Evolutionary conservation across 2,888 invertebrate genomes (phyloP).

Genomic region (Philereme transversata): DNA sequence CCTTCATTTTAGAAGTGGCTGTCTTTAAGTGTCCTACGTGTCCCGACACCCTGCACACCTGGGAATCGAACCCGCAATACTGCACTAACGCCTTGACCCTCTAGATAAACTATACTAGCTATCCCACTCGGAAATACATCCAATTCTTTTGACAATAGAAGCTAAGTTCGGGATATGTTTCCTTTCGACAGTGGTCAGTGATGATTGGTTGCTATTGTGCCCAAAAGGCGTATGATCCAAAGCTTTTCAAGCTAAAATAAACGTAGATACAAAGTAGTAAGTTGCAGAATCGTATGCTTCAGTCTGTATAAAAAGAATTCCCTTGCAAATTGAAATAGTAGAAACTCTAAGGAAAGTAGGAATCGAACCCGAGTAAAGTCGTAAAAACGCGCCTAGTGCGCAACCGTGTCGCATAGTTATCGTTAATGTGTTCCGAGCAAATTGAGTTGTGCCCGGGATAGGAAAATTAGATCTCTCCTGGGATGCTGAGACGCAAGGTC

Average conservation of each 20-base stretch:
- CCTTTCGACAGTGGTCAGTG: conserved; percentile 63
- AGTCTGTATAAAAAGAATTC: conserved; percentile 52
- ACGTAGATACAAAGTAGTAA: conserved; percentile 39
- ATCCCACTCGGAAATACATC: conserved; percentile 44
- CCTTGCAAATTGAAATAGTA: conserved; percentile 78
- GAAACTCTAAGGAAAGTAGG: conserved; percentile 49
- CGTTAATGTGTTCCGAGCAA: conserved; percentile 79
- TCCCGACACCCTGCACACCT: conserved; percentile 76
- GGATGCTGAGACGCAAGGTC: conserved; percentile 41
- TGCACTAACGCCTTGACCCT: conserved; percentile 76
- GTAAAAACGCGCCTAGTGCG: conserved; percentile 74
- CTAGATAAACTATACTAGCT: conserved; percentile 46
- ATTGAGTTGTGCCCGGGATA: conserved; percentile 77
- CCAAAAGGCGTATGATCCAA: conserved; percentile 50
- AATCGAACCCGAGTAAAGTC: conserved; percentile 61
- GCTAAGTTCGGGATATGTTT: conserved; percentile 37
- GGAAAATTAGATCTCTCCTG: conserved; percentile 75
- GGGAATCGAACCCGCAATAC: conserved; percentile 83
- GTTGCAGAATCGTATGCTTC: conserved; percentile 23
- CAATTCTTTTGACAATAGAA: conserved; percentile 36
- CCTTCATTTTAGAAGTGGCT: conserved; percentile 79
- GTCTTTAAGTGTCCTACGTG: conserved; percentile 82
- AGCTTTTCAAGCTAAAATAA: conserved; percentile 38
- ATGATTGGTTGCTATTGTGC: conserved; percentile 62
- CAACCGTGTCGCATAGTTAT: conserved; percentile 77